Conservation (phyloP, 2,888 invertebrate genomes). For the Leptinotarsa rubiginosa region DNA sequence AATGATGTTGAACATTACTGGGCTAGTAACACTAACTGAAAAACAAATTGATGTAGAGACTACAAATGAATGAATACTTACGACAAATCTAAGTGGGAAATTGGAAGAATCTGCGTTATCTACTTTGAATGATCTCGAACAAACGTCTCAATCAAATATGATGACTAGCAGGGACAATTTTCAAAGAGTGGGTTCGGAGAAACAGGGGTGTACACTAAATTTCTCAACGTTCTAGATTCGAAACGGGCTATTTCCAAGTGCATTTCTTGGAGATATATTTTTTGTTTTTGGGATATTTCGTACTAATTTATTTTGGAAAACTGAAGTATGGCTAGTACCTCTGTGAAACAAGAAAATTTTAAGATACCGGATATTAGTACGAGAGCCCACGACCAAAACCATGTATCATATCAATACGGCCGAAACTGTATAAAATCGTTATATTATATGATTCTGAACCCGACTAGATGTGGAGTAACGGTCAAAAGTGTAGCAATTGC, state of each 20-base stretch:
- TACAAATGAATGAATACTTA: slow-evolving; percentile 37
- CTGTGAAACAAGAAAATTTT: too few relatives aligned
- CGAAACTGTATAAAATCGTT: too few relatives aligned
- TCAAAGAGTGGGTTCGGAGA: background rate
- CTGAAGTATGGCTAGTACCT: too few relatives aligned
- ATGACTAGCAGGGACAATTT: slow-evolving; percentile 58
- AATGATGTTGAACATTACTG: slow-evolving; percentile 36
- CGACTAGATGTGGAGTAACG: too few relatives aligned
- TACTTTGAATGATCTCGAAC: slow-evolving; percentile 57
- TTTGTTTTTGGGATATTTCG: too few relatives aligned
- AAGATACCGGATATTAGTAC: too few relatives aligned
- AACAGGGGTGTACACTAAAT: slow-evolving; percentile 39
- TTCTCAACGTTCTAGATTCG: background rate
- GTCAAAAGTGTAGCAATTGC: too few relatives aligned
- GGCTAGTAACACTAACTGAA: slow-evolving; percentile 25
- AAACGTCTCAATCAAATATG: slow-evolving; percentile 60
- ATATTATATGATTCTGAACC: too few relatives aligned
- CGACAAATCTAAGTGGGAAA: slow-evolving; percentile 58
- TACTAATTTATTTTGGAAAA: too few relatives aligned
- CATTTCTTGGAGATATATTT: background rate
- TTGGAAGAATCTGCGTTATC: slow-evolving; percentile 58
- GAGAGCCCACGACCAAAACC: too few relatives aligned
- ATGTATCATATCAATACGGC: too few relatives aligned
- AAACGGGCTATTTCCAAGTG: background rate
- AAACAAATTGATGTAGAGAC: slow-evolving; percentile 29